Base-by-base conservation (phyloP, 2,888 invertebrate species). In the Drosophila pseudotakahashii region DNA sequence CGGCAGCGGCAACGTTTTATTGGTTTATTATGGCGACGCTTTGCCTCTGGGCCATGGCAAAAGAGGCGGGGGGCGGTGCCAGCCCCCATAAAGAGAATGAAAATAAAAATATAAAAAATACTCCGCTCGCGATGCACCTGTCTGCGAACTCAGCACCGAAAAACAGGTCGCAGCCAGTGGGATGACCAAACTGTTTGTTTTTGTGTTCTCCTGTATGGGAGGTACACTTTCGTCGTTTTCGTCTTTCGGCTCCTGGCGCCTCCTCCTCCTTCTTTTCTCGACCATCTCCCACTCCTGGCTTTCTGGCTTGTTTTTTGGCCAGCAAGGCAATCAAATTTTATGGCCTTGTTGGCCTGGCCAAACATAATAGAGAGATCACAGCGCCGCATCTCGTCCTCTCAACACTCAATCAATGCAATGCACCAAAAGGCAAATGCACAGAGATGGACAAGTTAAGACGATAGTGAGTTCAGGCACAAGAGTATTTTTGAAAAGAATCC, bases 311-410 rank as follows among this genome's bases (percentile, higher is more conserved):
- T 69, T 69, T 69, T 71, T 71, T 72, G 63, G 71, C 71, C 68
- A 36, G 50, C 52, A 58, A 52, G 51, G 81, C 86, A 83, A 83
- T 83, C 77, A 83, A 83, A 83, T 83, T 83, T 86, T 83, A 86
- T 83, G 80, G 81, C 86, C 78, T 76, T 78, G 76, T 76, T 79
- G 81, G 77, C 70, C 76, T 66, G 72, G 75, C 55, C 62, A 71
- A 68, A 54, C 81, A 77, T 80, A 80, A 78, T 82, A 76, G 63
- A 61, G 62, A 55, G 59, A 77, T 67, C 76, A 68, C 68, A 63
- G 64, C 67, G 76, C 78, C 78, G 74, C 83, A 78, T 71, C 81
- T 55, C 44, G 47, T 64, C 50, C 54, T 69, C 73, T 79, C 73
- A 71, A 68, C 82, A 73, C 76, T 79, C 87, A 81, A 83, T 83